phyloP scores from a whole-genome alignment of 1,140 invertebrate species.

The Microplitis demolitor region DNA sequence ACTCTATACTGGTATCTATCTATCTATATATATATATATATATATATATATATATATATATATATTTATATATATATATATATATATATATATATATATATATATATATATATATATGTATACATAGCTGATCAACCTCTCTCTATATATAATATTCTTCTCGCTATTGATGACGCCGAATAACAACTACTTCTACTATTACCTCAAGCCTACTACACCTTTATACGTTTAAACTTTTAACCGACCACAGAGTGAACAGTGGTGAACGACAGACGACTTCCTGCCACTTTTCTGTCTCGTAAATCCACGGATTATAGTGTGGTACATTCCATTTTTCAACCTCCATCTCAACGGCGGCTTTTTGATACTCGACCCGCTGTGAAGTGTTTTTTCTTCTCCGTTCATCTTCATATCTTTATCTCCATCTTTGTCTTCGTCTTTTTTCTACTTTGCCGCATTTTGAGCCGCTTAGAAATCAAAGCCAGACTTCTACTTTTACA shows the following conservation, averaged over 20 bases:
- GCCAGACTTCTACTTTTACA: too few relatives aligned
- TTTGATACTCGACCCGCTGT: background rate
- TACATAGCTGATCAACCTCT: background rate
- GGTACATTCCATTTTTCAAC: background rate
- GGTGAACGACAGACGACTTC: background rate
- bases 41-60: background rate
- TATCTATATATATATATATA: background rate
- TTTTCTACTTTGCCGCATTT: too few relatives aligned
- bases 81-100: background rate
- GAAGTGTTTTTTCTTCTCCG: background rate
- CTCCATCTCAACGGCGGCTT: background rate
- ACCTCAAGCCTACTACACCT: background rate
- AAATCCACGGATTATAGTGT: conserved; percentile 1
- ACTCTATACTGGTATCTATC: too few relatives aligned
- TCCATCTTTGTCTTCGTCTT: too few relatives aligned
- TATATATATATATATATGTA: background rate
- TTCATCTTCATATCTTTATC: too few relatives aligned
- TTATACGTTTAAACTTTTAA: too few relatives aligned
- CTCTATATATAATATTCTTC: background rate
- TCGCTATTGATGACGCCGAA: background rate
- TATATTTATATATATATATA: background rate
- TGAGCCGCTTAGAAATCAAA: too few relatives aligned
- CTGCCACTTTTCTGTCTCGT: conserved; percentile 5
- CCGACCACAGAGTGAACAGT: background rate
- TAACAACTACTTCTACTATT: background rate